Evolutionary conservation across 2,888 invertebrate species (phyloP), one percentile per base, ranked within the genome.

Genomic region (Athalia rosae): DNA sequence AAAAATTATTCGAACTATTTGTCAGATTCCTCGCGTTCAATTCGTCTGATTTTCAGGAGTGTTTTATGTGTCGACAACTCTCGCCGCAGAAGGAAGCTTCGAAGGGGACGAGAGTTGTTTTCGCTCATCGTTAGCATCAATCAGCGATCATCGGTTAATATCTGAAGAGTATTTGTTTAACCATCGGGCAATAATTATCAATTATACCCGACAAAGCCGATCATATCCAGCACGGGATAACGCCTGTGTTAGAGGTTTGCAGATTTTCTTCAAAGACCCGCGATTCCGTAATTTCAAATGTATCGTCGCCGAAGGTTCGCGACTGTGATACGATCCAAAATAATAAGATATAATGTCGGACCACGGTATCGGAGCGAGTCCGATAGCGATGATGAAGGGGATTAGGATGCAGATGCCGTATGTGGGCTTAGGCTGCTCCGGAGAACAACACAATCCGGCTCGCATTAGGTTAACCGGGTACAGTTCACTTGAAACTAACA

Each of bases 401-500:
- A n/a, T n/a, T 28, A 28, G 28, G 2, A 28, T 28, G 28, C 28
- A 28, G 28, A 28, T 28, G 28, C 28, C 28, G 28, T 28, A 28
- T 28, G 28, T 28, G 28, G 28, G 28, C 28, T 28, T 0, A 28
- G 28, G 28, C 28, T 28, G 28, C 81, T 81, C 83, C 83, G 82
- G 71, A 77, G 71, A 83, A 82, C 82, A 81, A 79, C 82, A 81
- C 80, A 82, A 83, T 84, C 81, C 82, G 82, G 81, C 81, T 58
- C 61, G 62, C 84, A 85, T 83, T 84, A 82, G 85, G 84, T 88
- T 87, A 87, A 86, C 86, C 86, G 84, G 85, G 84, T 85, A 84
- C 86, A 83, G 87, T 85, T 87, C 85, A 85, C 84, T 87, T 87
- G 84, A 85, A 84, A 84, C 83, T 87, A 87, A 87, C 86, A 82